A percentile compares a stretch with the other conserved stretches of the same genome.
These are phyloP conservation scores for Leptatherina wallacei DNA, from an alignment of 2,797 vertebrate genomes.

Conservation along the genomic window DNA sequence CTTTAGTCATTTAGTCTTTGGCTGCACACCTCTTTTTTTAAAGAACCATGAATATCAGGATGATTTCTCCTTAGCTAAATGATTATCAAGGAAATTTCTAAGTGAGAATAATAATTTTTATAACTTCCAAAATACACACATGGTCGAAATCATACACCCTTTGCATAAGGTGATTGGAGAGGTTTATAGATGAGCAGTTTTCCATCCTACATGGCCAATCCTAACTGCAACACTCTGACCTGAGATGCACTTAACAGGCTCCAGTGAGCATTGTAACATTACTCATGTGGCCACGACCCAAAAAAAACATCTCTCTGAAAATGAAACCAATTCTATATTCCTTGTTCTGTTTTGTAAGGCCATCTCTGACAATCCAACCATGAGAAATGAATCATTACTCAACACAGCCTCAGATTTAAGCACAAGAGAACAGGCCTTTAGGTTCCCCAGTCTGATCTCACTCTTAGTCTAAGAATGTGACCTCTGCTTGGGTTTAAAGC, in stretches of 20 bases:
- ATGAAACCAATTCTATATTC: slow-evolving; percentile 56
- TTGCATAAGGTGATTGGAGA: slow-evolving; percentile 20
- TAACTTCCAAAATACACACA: slow-evolving; percentile 9
- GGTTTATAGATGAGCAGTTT: slow-evolving; percentile 44
- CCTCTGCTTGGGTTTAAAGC: slow-evolving; percentile 57
- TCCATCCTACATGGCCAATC: slow-evolving; percentile 35
- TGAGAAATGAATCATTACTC: slow-evolving; percentile 66
- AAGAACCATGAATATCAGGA: neutral
- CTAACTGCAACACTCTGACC: slow-evolving; percentile 35
- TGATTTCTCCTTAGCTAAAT: neutral
- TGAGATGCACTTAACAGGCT: slow-evolving; percentile 30
- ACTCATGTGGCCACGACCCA: neutral
- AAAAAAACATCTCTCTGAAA: slow-evolving; percentile 26
- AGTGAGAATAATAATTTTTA: neutral
- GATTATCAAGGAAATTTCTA: neutral
- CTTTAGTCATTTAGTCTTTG: slow-evolving; percentile 39
- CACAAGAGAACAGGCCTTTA: slow-evolving; percentile 31
- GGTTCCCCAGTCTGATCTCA: slow-evolving; percentile 45
- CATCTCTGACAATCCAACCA: slow-evolving; percentile 41
- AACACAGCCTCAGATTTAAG: slow-evolving; percentile 33
- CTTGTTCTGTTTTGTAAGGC: slow-evolving; percentile 42
- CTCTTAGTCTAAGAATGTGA: slow-evolving; percentile 62
- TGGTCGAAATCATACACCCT: neutral
- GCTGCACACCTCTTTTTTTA: slow-evolving; percentile 4
- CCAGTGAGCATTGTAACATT: slow-evolving; percentile 13